Evolutionary conservation across 2,888 invertebrate genomes (phyloP).

Genomic region (Iselma pallidipennis): DNA sequence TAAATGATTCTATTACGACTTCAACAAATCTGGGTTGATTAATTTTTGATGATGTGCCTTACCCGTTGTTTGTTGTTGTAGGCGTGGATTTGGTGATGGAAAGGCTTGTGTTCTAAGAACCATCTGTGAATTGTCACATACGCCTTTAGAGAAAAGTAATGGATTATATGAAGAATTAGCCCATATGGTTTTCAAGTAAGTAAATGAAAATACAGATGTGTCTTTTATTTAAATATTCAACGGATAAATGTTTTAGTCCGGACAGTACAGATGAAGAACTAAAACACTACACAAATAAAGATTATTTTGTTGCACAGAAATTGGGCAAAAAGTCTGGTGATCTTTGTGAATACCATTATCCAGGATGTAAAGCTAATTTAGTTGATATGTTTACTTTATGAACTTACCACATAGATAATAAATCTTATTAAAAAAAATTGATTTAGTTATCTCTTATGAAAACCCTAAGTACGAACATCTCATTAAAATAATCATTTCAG

Average conservation of each 20-base stretch:
- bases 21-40: not conserved
- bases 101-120: slow-evolving; percentile 68
- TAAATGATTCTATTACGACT: not conserved
- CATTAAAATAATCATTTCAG: no score
- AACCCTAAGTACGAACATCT: no score
- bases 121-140: slow-evolving; percentile 69
- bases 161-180: slow-evolving; percentile 69
- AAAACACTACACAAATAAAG: slow-evolving; percentile 43
- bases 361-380: slow-evolving; percentile 31
- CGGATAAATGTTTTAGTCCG: slow-evolving; percentile 50
- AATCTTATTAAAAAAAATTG: no score
- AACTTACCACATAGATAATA: no score
- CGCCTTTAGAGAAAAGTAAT: slow-evolving; percentile 62
- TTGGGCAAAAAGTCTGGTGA: slow-evolving; percentile 51
- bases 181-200: slow-evolving; percentile 71
- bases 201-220: slow-evolving; percentile 25
- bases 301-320: slow-evolving; percentile 61
- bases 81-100: slow-evolving; percentile 62
- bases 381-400: slow-evolving; percentile 19
- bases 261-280: slow-evolving; percentile 50
- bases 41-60: not conserved
- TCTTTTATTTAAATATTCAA: not conserved
- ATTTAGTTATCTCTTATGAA: no score
- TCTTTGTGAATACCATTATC: slow-evolving; percentile 32
- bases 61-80: slow-evolving; percentile 36